These are phyloP conservation scores for Coilia nasus DNA, from an alignment of 2,797 vertebrate genomes.

Conservation along the genomic window DNA sequence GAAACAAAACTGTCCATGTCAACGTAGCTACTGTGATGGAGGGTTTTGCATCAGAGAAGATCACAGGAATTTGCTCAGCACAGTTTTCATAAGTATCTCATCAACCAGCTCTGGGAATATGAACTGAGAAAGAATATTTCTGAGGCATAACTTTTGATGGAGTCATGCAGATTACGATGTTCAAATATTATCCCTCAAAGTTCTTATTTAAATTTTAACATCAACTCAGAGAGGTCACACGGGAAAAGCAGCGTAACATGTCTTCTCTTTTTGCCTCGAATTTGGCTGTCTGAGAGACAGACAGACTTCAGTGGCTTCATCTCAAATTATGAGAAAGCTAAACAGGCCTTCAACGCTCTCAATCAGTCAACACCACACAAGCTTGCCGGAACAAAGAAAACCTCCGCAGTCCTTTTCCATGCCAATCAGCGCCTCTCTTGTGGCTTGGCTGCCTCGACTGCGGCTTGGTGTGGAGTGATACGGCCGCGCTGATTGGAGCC, in stretches of 20 bases:
- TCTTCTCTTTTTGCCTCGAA: not conserved
- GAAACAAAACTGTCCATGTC: not conserved
- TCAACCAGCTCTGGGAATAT: not conserved
- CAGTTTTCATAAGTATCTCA: not conserved
- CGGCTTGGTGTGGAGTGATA: not conserved
- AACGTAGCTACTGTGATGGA: not conserved
- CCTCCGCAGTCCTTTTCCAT: not conserved
- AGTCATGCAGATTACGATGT: not conserved
- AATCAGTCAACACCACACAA: not conserved
- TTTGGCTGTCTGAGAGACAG: not conserved
- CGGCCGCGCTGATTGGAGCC: not conserved
- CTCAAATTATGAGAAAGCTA: not conserved
- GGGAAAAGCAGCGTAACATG: not conserved
- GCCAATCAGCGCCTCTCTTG: constrained; percentile 10
- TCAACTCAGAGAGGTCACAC: not conserved
- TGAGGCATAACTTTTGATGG: not conserved
- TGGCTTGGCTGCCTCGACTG: not conserved
- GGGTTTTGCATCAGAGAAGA: not conserved
- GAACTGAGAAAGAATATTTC: not conserved
- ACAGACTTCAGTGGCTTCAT: constrained; percentile 5
- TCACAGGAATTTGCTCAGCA: not conserved
- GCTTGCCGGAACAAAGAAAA: not conserved
- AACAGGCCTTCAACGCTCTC: not conserved
- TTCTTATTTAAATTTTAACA: not conserved
- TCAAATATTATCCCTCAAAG: not conserved